Evolutionary conservation across 2,888 invertebrate species (phyloP).

Genomic region (Chironomus riparius): DNA sequence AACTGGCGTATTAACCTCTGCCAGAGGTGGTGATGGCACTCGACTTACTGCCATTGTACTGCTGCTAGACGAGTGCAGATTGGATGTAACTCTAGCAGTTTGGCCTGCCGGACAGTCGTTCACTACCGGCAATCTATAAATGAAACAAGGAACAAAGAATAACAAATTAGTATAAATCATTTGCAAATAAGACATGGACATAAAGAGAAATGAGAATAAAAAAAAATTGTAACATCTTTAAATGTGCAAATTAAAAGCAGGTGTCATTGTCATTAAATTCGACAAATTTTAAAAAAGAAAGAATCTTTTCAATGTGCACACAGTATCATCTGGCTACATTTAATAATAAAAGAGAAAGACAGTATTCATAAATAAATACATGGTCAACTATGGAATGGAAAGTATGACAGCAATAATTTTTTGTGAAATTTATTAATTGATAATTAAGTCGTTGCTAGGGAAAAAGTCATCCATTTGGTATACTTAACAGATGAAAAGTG

Average conservation of each 20-base stretch:
- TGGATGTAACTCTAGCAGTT: constrained; percentile 81
- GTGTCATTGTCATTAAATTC: neutral
- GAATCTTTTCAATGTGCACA: neutral
- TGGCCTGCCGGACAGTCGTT: constrained; percentile 69
- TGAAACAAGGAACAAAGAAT: constrained; percentile 25
- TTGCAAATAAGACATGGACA: neutral
- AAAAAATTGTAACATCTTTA: too few species aligned
- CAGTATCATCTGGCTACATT: neutral
- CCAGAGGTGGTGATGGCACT: constrained; percentile 91
- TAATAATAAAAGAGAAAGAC: too few species aligned
- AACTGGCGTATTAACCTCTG: constrained; percentile 93
- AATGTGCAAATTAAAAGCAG: neutral
- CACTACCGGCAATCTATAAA: constrained; percentile 65
- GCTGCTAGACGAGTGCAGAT: constrained; percentile 69
- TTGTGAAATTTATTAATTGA: too few species aligned
- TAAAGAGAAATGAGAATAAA: neutral
- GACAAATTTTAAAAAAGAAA: neutral
- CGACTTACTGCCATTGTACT: constrained; percentile 94
- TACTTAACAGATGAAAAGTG: too few species aligned
- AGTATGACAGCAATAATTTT: too few species aligned
- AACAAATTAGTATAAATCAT: constrained; percentile 17
- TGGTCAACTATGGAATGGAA: too few species aligned
- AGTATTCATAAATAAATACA: too few species aligned
- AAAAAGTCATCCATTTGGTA: too few species aligned
- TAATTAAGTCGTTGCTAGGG: too few species aligned